These are phyloP conservation scores for Hydrochoerus hydrochaeris DNA, from an alignment of 2,113 vertebrate genomes.

Conservation along the genomic window DNA sequence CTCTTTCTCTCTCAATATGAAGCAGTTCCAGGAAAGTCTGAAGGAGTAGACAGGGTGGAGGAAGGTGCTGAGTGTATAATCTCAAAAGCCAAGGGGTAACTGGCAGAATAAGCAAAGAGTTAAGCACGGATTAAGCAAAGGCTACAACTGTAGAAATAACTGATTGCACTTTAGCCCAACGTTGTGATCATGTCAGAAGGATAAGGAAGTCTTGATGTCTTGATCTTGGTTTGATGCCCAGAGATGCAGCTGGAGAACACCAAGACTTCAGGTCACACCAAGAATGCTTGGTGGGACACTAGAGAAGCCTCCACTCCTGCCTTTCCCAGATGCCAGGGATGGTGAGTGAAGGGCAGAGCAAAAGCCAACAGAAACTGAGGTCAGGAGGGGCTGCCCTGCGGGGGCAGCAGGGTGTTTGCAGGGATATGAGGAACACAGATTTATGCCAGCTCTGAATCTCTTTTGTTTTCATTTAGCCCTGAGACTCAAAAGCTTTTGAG, in stretches of 20 bases:
- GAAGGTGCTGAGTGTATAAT: neutral
- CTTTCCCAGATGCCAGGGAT: neutral
- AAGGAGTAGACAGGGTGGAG: neutral
- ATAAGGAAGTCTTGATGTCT: neutral
- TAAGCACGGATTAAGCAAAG: neutral
- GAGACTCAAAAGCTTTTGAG: neutral
- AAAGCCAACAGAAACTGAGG: neutral
- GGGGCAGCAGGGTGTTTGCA: rapidly evolving
- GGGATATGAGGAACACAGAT: neutral
- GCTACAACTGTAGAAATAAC: neutral
- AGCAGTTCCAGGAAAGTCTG: neutral
- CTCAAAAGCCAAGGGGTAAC: neutral
- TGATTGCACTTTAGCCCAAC: neutral
- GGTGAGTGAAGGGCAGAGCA: neutral
- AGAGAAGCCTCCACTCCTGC: neutral
- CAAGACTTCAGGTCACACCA: neutral
- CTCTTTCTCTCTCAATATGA: neutral
- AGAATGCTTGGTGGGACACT: neutral
- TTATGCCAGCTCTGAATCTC: neutral
- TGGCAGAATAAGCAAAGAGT: neutral
- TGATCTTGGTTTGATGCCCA: neutral
- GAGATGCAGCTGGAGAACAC: neutral
- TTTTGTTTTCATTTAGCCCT: neutral
- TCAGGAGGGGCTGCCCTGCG: neutral
- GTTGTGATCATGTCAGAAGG: neutral